phyloP scores from a whole-genome alignment of 2,113 vertebrate genomes.

The Craseonycteris thonglongyai region DNA sequence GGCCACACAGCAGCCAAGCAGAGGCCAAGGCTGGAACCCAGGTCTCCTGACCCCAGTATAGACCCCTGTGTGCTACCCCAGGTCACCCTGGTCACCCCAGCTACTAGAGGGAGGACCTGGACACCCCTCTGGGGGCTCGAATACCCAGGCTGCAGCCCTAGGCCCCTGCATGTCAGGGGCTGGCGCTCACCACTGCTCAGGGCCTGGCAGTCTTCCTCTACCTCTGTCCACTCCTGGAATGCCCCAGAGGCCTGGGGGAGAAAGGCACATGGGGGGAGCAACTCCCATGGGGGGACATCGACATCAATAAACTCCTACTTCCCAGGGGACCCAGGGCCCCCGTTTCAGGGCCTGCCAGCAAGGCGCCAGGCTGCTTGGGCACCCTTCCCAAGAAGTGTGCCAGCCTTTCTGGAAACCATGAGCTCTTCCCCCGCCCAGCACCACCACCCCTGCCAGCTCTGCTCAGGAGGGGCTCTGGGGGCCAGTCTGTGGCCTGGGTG shows the following conservation, averaged over 20 bases:
- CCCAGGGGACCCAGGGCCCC: constrained; percentile 42
- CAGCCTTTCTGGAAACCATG: constrained; percentile 64
- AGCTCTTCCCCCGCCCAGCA: constrained; percentile 12
- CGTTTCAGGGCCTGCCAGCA: constrained; percentile 50
- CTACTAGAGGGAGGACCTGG: not conserved
- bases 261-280: not conserved
- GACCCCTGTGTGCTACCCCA: not conserved
- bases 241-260: not conserved
- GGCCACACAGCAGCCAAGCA: not conserved
- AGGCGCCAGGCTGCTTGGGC: constrained; percentile 71
- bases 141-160: not conserved
- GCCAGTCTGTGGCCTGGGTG: not conserved
- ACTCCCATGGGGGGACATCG: not conserved
- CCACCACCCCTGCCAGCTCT: constrained; percentile 9
- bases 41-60: not conserved
- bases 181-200: not conserved
- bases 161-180: not conserved
- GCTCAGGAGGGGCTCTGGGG: constrained; percentile 25
- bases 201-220: not conserved
- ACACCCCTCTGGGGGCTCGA: not conserved
- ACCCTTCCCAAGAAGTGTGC: constrained; percentile 56
- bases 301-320: constrained; percentile 14
- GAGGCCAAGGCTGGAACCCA: not conserved
- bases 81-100: not conserved
- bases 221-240: not conserved